These are phyloP conservation scores for Philopedon plagiatum DNA, from an alignment of 2,888 invertebrate species.

Conservation along the genomic window DNA sequence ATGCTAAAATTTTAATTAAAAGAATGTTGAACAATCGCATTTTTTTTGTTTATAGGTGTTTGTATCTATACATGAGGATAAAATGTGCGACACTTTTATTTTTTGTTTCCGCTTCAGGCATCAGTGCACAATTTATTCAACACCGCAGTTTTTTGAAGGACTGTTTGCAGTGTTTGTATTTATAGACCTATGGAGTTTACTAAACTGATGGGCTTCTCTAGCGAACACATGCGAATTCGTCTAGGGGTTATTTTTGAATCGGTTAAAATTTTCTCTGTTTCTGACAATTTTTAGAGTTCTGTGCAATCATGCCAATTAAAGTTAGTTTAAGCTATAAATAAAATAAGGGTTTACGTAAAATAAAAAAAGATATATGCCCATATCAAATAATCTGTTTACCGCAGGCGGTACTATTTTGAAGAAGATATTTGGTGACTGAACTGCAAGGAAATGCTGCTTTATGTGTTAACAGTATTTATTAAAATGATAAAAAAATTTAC, in stretches of 20 bases:
- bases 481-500: too few relatives aligned
- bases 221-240: constrained; percentile 21
- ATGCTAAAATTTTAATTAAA: constrained; percentile 28
- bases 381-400: too few relatives aligned
- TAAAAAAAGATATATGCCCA: too few relatives aligned
- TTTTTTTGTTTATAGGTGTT: constrained; percentile 15
- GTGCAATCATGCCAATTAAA: too few relatives aligned
- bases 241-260: background rate
- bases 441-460: too few relatives aligned
- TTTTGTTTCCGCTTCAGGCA: constrained; percentile 55
- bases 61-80: constrained; percentile 17
- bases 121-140: constrained; percentile 57
- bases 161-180: constrained; percentile 46
- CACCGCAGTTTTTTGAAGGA: constrained; percentile 49
- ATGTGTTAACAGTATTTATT: too few relatives aligned
- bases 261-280: too few relatives aligned
- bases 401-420: too few relatives aligned
- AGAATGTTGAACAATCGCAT: constrained; percentile 38
- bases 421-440: too few relatives aligned
- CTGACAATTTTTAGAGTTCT: too few relatives aligned
- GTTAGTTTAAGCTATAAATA: too few relatives aligned
- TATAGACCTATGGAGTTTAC: constrained; percentile 42
- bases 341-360: too few relatives aligned
- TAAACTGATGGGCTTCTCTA: constrained; percentile 49
- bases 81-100: constrained; percentile 49